Evolutionary conservation across 2,797 vertebrate species (phyloP).

Genomic region (Steatocranus sp.): DNA sequence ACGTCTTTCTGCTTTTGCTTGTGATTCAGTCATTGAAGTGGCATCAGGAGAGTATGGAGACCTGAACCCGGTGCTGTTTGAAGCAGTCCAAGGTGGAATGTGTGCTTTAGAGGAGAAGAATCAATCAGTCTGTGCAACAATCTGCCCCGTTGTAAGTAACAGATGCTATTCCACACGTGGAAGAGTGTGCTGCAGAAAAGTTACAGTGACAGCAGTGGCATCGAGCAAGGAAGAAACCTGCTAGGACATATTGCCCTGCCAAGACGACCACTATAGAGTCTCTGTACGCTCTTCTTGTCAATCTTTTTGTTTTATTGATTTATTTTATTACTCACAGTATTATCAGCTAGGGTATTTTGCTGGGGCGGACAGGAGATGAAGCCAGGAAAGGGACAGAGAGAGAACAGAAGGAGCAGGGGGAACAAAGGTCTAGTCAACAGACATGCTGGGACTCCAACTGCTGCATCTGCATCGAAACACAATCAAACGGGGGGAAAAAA

Average conservation of each 20-base stretch:
- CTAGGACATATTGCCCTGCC: neutral
- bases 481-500: no score
- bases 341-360: neutral
- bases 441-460: no score
- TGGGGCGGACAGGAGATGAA: neutral
- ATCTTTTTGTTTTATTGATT: neutral
- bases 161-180: neutral
- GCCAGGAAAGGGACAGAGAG: no score
- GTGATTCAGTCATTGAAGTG: constrained; percentile 84
- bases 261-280: neutral
- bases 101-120: constrained; percentile 82
- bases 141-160: constrained; percentile 52
- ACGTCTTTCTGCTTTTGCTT: neutral
- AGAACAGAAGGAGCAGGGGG: no score
- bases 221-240: neutral
- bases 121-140: constrained; percentile 62
- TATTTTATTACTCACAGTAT: neutral
- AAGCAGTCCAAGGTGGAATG: constrained; percentile 86
- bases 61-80: constrained; percentile 88
- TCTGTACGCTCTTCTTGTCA: neutral
- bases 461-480: no score
- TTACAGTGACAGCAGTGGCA: neutral
- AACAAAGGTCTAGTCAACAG: no score
- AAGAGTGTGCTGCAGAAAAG: neutral
- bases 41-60: constrained; percentile 96